phyloP scores from a whole-genome alignment of 2,797 vertebrate genomes.

The Smutsia gigantea region DNA sequence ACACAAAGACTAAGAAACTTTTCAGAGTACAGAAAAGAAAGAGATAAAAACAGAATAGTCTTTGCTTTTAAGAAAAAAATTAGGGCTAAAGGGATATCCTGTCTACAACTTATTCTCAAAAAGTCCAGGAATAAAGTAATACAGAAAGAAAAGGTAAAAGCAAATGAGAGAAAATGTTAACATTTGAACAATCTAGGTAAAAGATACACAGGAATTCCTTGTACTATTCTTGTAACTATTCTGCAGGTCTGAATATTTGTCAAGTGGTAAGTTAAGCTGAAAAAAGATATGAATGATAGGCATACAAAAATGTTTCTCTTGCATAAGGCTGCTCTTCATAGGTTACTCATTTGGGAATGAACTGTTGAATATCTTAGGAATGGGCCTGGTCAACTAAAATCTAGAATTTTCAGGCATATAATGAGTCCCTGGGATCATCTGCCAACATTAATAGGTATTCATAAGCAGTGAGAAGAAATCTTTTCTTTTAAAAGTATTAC shows the following conservation, averaged over 20 bases:
- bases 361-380: background rate
- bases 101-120: background rate
- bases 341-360: background rate
- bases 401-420: background rate
- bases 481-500: conserved; percentile 46
- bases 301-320: background rate
- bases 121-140: background rate
- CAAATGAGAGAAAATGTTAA: background rate
- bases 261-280: background rate
- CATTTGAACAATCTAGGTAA: background rate
- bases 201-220: background rate
- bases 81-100: background rate
- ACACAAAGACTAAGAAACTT: conserved; percentile 40
- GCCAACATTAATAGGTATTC: background rate
- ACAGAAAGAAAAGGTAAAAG: background rate
- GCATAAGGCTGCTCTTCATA: conserved; percentile 4
- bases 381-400: background rate
- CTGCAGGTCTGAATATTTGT: background rate
- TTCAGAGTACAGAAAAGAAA: conserved; percentile 12
- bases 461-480: background rate
- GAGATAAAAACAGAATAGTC: background rate
- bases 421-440: background rate
- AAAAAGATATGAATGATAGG: background rate
- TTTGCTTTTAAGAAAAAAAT: background rate
- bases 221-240: conserved; percentile 1